Evolutionary conservation across 2,797 vertebrate species (phyloP), one percentile per base, ranked within the genome.

Genomic region (Paratrypauchen microcephalus): DNA sequence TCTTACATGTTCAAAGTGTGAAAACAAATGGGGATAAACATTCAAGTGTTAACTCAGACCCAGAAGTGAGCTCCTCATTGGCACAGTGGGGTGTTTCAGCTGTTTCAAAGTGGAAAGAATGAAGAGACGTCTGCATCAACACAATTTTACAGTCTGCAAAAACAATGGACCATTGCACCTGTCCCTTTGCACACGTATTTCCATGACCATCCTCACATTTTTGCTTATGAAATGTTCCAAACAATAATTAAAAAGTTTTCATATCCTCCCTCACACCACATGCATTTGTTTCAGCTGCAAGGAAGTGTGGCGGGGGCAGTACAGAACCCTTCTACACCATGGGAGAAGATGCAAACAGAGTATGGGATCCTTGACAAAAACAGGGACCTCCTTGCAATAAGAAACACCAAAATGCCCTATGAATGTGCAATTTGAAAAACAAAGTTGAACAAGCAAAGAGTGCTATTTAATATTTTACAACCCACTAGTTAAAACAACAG

Each of bases 41-140:
- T 59, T 19, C 24, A 64, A 18, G 41, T 47, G 60, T 64, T 45
- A 48, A 23, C 24, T 64, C 23, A 28, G 23, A 45, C 21, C 16
- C 9, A 19, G 13, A 48, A 19, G 41, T 64, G 62, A 64, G 8
- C 24, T 55, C 69, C 32, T 6, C 2, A 1, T 19, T 16, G 52
- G 23, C 47, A 23, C 56, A 19, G n/a, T 8, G 15, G 9, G 28
- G 11, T 16, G 41, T 50, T 59, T 36, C 67, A 57, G 68, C 26
- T 52, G 52, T 59, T 68, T 54, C 11, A 56, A 56, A 4, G 65
- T 71, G 73, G 72, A 77, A 77, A 70, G 48, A 66, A 24, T 75
- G 73, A 75, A 48, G 57, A 66, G 16, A 32, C 41, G 76, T 78
- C 79, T 81, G 65, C 70, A 75, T 1, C 3, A 72, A 66, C 74